Base-by-base conservation (phyloP, 1,140 invertebrate species). In the Drosophila setifemur region DNA sequence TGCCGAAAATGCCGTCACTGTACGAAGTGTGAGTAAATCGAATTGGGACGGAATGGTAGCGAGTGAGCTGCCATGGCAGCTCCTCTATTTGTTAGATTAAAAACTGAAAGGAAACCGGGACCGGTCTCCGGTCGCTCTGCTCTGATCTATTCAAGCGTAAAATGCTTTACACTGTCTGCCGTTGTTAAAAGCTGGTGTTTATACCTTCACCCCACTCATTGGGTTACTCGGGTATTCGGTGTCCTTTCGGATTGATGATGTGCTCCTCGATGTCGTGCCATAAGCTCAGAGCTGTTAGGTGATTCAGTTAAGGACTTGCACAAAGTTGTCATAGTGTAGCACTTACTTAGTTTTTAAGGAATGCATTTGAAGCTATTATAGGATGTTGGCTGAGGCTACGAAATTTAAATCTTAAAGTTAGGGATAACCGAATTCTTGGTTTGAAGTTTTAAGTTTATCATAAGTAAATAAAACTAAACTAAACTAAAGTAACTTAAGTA, bases 21-120 rank as follows among this genome's bases (percentile, higher is more conserved):
- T 73, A 69, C 29, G 91, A 93, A 75, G 82, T 94, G 93, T 94
- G 90, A 93, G 92, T 91, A 45, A 57, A 66, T 60, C 39, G 26
- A 31, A 74, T 43, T 55, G 49, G 23, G 23, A 39, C 8, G 35
- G 33, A 11, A 43, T 43, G 7, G n/a, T 8, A 28, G n/a, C 28
- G 12, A 8, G 14, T 8, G n/a, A 2, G 19, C 11, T n/a, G 29
- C 21, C 21, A 23, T 23, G 16, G 33, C 35, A 21, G 43, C 19
- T 50, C 45, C 58, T 67, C 79, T 79, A 79, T 85, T 83, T 86
- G 74, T 71, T 58, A 74, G 60, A 83, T 83, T 83, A 83, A 85
- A 79, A 72, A 49, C 11, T 57, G 37, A 60, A 35, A 48, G 29
- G 52, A 70, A 26, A 39, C 21, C 9, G 14, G 8, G 7, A 11